Conservation (phyloP, 2,113 vertebrate genomes). For the Empidonax traillii region DNA sequence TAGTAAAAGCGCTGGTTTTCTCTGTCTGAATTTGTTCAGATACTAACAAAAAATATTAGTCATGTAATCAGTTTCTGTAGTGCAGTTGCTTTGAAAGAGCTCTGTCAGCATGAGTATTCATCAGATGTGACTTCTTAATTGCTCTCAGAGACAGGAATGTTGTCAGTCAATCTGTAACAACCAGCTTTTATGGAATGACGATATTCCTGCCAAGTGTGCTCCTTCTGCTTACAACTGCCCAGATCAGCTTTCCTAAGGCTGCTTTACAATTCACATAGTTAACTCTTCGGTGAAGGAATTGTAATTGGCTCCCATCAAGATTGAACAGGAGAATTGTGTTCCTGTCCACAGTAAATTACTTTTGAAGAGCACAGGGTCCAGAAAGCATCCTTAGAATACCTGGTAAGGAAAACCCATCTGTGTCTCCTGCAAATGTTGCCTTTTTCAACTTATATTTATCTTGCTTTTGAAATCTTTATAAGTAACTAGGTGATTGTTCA, state of each 20-base stretch:
- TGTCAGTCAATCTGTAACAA: conserved; percentile 16
- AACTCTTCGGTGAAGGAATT: not conserved
- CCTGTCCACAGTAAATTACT: not conserved
- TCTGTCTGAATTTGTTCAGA: not conserved
- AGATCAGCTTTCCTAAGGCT: conserved; percentile 13
- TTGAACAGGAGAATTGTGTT: not conserved
- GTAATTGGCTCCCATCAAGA: not conserved
- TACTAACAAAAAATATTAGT: not conserved
- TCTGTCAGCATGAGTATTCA: conserved; percentile 13
- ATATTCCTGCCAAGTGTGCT: conserved; percentile 11
- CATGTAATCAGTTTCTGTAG: not conserved
- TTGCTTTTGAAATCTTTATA: not conserved
- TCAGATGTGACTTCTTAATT: not conserved
- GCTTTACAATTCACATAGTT: not conserved
- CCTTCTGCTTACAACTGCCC: not conserved
- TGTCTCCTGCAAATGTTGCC: not conserved
- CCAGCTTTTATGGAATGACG: not conserved
- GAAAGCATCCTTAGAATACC: not conserved
- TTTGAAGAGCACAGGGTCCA: not conserved
- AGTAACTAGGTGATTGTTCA: not conserved
- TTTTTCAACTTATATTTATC: not conserved
- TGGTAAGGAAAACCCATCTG: not conserved
- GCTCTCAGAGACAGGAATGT: not conserved
- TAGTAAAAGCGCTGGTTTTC: not conserved
- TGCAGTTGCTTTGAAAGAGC: not conserved